Evolutionary conservation across 2,797 vertebrate genomes (phyloP), one percentile per base, ranked within the genome.

Genomic region (Diplodus sargus): DNA sequence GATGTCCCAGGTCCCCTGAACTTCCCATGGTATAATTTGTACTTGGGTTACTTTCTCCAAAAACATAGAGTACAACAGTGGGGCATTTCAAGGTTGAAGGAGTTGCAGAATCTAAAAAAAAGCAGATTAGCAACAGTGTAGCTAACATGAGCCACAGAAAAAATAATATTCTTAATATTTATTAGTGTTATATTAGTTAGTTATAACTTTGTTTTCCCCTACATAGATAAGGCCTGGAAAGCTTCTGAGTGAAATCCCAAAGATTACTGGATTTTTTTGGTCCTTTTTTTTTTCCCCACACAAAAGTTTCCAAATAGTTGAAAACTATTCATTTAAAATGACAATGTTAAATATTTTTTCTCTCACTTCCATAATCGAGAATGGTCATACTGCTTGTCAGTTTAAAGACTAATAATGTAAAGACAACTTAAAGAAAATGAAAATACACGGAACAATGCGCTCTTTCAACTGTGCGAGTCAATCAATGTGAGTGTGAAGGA

Each of bases 401-500:
- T 11, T 28, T 64, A 48, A 30, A 30, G 12, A 14, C 18, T 57
- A 49, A 49, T 25, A 58, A 66, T 22, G 14, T 30, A 43, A 52
- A 48, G 4, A 59, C 20, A 39, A 14, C 34, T 23, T 34, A 34
- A 54, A 23, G 11, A 23, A 13, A 8, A 56, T 23, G 17, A 57
- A 43, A 25, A 22, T 17, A 28, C 3, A 5, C 0, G 16, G 15
- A 57, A 62, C 0, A 15, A 28, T 47, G 4, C 16, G 34, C 18
- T 34, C 13, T 56, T 10, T 25, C 14, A 13, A 30, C 28, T 57
- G 14, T 43, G 15, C 63, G 22, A 70, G 28, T 69, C 49, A 65
- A 25, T 65, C 34, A 71, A 39, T 68, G 20, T 25, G 45, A 56
- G 60, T 49, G 42, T 54, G 20, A 30, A 54, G 61, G 34, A 62